A percentile compares a stretch with the other conserved stretches of the same genome.
These are phyloP conservation scores for Clarias batrachus DNA, from an alignment of 2,113 vertebrate species.

Conservation along the genomic window DNA sequence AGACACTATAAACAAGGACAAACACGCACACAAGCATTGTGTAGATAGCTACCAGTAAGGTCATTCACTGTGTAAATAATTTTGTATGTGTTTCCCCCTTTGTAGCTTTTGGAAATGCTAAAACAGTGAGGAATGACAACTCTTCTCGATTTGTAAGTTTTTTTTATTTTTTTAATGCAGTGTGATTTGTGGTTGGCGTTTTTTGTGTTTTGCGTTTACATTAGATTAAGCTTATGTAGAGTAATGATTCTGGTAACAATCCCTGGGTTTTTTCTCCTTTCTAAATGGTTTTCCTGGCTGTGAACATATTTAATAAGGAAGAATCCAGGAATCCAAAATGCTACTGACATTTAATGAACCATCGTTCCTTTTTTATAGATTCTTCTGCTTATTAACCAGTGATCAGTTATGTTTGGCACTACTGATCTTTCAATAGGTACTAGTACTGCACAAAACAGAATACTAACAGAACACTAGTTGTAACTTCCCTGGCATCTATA, in stretches of 20 bases:
- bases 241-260: conserved; percentile 3
- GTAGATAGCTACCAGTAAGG: neutral
- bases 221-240: neutral
- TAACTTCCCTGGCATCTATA: neutral
- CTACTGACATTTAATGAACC: neutral
- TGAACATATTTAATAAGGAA: neutral
- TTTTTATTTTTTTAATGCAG: neutral
- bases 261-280: no score
- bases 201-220: neutral
- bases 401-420: conserved; percentile 5
- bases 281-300: neutral
- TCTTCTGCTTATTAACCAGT: neutral
- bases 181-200: neutral
- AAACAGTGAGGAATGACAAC: conserved; percentile 97
- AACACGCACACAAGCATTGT: no score
- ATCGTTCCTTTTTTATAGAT: neutral
- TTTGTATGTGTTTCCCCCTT: neutral
- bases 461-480: neutral
- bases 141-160: conserved; percentile 99
- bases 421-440: conserved; percentile 2
- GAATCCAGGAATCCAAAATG: neutral
- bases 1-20: no score
- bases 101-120: conserved; percentile 97
- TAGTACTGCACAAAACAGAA: neutral
- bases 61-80: conserved; percentile 12